These are phyloP conservation scores for Tetragonula carbonaria DNA, from an alignment of 2,888 invertebrate species.

Conservation along the genomic window DNA sequence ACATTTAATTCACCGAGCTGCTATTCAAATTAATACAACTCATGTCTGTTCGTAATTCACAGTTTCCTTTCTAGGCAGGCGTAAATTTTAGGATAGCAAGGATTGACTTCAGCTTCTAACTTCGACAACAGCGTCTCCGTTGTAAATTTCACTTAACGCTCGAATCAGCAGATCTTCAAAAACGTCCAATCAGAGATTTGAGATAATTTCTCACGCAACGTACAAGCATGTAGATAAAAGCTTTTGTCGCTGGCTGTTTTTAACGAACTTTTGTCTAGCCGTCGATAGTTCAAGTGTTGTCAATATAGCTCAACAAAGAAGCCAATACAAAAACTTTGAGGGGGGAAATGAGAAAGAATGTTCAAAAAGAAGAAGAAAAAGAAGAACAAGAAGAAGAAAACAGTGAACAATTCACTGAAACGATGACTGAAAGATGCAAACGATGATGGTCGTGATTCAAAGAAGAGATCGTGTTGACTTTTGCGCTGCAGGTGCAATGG, in stretches of 20 bases:
- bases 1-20: neutral
- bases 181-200: too few species aligned
- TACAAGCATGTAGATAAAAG: too few species aligned
- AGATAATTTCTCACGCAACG: too few species aligned
- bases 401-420: neutral
- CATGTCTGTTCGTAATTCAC: slow-evolving; percentile 15
- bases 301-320: neutral
- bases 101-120: slow-evolving; percentile 23
- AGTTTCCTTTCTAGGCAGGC: neutral
- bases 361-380: neutral
- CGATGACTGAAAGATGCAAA: neutral
- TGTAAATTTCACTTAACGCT: slow-evolving; percentile 30
- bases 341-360: neutral
- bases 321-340: neutral
- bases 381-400: neutral
- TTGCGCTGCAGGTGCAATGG: slow-evolving; percentile 50
- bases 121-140: neutral
- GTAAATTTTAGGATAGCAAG: slow-evolving; percentile 8
- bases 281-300: too few species aligned
- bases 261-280: too few species aligned
- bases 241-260: too few species aligned
- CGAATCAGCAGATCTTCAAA: too few species aligned
- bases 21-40: slow-evolving; percentile 25
- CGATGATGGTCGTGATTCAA: neutral
- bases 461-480: neutral